These are phyloP conservation scores for Montipora capricornis DNA, from an alignment of 64 coral and sea anemone genomes.

Conservation along the genomic window DNA sequence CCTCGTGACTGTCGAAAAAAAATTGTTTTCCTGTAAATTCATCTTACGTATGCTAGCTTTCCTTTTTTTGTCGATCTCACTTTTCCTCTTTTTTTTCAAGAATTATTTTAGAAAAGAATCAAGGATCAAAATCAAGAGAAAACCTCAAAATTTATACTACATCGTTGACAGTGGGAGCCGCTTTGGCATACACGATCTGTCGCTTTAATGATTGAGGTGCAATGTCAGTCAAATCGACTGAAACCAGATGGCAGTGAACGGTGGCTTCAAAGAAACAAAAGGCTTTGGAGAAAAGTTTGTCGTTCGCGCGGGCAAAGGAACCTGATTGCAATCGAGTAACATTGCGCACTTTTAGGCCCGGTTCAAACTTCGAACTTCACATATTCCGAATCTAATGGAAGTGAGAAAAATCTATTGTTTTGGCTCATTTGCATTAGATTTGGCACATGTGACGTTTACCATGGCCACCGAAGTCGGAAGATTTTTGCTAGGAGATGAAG, in stretches of 20 bases:
- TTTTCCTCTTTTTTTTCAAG: not conserved
- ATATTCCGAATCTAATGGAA: too few relatives aligned
- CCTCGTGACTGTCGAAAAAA: not conserved
- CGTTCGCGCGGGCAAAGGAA: too few relatives aligned
- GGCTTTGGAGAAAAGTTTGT: too few relatives aligned
- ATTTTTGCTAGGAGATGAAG: not conserved
- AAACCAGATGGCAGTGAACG: too few relatives aligned
- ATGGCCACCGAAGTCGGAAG: not conserved
- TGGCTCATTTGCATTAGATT: too few relatives aligned
- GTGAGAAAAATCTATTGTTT: too few relatives aligned
- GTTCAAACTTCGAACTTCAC: too few relatives aligned
- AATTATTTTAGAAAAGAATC: not conserved
- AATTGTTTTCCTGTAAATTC: not conserved
- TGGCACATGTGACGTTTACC: too few relatives aligned
- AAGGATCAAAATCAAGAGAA: not conserved
- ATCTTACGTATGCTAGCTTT: not conserved
- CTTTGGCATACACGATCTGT: not conserved
- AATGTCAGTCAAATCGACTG: too few relatives aligned
- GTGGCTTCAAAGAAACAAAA: too few relatives aligned
- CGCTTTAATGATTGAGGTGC: not conserved
- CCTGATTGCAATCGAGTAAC: too few relatives aligned
- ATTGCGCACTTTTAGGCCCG: too few relatives aligned
- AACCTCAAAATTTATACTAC: not conserved
- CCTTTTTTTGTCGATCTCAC: not conserved
- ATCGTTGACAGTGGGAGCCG: not conserved